Base-by-base conservation (phyloP, 2,113 vertebrate genomes). In the Pterocles orientalis region DNA sequence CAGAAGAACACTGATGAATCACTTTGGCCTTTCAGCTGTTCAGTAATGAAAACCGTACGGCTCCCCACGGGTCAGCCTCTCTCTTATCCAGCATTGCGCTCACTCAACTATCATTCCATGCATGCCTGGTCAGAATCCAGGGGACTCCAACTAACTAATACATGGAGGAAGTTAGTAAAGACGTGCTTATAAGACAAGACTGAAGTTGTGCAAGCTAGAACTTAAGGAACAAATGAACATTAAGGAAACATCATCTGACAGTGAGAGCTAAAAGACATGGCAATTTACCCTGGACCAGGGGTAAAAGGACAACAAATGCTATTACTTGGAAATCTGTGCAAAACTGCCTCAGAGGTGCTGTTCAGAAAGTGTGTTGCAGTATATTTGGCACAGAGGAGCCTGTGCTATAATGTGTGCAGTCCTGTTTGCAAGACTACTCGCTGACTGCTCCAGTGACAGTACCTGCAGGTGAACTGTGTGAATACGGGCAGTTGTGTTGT, bases 21-120 rank as follows among this genome's bases (percentile, higher is more conserved):
- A 54, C 51, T 87, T 72, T 54, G 79, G 85, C 62, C 85, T 92
- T 95, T 91, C 36, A 93, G 85, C 34, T 56, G 23, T 13, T 50
- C 58, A 48, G 31, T 86, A 83, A 93, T 78, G 79, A 88, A 77
- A 94, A 83, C 36, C 0, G 11, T 33, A 41, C 24, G 80, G 41
- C 45, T 90, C 84, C 91, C 90, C 73, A 48, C 0, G 8, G 66
- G 58, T 82, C 66, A 70, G 36, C n/a, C 21, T 85, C 57, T 79
- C 58, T 72, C 70, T 90, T 86, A 90, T 47, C 81, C 75, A 72
- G 81, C 24, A 8, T 15, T 76, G n/a, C 43, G 51, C 50, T 77
- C 43, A 3, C 62, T 79, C 41, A 54, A 0, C 50, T 80, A 8
- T 66, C 31, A 26, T 28, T 80, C 58, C 39, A 18, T 24, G 6